phyloP scores from a whole-genome alignment of 1,140 invertebrate species.

The Ceratina japonica region DNA sequence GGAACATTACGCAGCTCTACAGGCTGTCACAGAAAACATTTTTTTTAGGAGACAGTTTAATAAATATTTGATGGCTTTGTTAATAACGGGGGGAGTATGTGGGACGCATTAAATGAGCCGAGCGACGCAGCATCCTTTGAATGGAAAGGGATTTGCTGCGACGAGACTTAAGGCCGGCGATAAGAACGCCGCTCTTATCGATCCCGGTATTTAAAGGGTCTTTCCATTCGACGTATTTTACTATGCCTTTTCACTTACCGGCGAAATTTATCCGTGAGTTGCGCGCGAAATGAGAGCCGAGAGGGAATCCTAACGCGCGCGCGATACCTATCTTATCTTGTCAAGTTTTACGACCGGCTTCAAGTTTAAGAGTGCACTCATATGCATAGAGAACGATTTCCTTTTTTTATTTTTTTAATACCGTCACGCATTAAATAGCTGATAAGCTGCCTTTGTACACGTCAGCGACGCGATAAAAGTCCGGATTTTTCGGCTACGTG shows the following conservation, averaged over 20 bases:
- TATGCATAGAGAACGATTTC: conserved; percentile 26
- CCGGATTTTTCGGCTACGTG: conserved; percentile 25
- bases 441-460: conserved; percentile 44
- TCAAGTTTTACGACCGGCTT: conserved; percentile 37
- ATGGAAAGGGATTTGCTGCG: not conserved
- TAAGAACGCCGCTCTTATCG: conserved; percentile 10
- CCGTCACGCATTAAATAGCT: conserved; percentile 32
- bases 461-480: conserved; percentile 13
- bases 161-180: not conserved
- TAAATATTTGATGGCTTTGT: too few species aligned
- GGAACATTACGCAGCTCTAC: too few species aligned
- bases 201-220: not conserved
- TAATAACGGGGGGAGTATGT: not conserved
- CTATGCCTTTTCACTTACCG: conserved; percentile 28
- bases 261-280: conserved; percentile 18
- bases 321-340: conserved; percentile 44
- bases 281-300: not conserved
- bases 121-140: not conserved
- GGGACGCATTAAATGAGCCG: not conserved
- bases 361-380: conserved; percentile 30
- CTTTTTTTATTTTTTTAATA: conserved; percentile 51
- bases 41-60: too few species aligned
- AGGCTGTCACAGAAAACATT: too few species aligned
- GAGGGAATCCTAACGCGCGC: conserved; percentile 17
- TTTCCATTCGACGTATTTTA: not conserved